Evolutionary conservation across 2,888 invertebrate genomes (phyloP).

Genomic region (Dusona sp.): DNA sequence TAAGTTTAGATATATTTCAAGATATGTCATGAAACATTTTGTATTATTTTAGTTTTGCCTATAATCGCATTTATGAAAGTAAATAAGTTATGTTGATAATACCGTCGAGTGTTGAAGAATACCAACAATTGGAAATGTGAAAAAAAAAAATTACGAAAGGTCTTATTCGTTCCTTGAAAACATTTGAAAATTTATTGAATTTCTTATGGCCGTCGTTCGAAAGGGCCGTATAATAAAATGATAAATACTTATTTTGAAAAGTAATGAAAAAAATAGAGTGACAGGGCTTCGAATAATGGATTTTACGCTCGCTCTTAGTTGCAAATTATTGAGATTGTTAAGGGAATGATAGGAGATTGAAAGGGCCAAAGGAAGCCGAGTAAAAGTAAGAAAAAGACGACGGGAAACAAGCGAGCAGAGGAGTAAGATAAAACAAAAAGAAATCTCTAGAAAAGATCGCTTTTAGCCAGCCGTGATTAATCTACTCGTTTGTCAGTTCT

Average conservation of each 20-base stretch:
- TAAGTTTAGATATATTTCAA: no score
- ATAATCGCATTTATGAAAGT: no score
- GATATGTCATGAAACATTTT: no score
- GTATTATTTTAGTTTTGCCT: no score
- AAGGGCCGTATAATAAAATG: no score
- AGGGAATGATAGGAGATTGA: slow-evolving; percentile 26
- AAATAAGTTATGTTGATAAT: no score
- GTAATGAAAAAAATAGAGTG: background rate
- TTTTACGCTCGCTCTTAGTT: background rate
- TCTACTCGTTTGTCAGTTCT: slow-evolving; percentile 77
- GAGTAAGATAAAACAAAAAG: slow-evolving; percentile 27
- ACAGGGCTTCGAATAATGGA: background rate
- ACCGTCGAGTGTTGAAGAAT: no score
- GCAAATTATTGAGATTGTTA: slow-evolving; percentile 14
- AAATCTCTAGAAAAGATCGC: slow-evolving; percentile 63
- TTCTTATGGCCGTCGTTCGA: background rate
- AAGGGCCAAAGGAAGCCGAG: slow-evolving; percentile 7
- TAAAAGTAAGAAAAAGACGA: background rate
- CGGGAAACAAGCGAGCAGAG: slow-evolving; percentile 37
- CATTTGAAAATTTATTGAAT: background rate
- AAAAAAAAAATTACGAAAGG: background rate
- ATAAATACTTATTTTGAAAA: background rate
- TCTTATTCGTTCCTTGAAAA: background rate
- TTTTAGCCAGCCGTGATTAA: slow-evolving; percentile 75
- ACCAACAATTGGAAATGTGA: no score